Base-by-base conservation (phyloP, 92 coral and sea anemone genomes). In the Porites rus region DNA sequence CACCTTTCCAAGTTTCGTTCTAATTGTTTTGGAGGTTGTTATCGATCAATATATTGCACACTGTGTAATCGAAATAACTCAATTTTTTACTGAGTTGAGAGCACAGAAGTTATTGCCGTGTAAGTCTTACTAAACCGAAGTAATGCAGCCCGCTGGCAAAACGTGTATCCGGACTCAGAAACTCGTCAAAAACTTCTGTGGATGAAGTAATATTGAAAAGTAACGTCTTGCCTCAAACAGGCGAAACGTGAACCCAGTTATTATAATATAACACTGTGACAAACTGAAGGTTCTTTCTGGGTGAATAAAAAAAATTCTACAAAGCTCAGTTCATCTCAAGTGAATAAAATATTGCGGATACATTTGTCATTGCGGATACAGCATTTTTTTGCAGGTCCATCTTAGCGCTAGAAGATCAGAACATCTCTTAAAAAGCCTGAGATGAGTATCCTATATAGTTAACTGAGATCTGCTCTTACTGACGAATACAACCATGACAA, bases 121-220 rank as follows among this genome's bases (percentile, higher is more conserved):
- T 20, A 56, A 56, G 61, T 56, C 13, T 56, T 21, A 14, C 46
- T 38, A 54, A 52, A 20, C 58, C 69, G 76, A 6, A 61, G 69
- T 24, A 46, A 31, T 50, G 76, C 43, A 69, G 19, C n/a, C 11
- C 60, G 64, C 74, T 46, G 21, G 53, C 74, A 51, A 70, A 38
- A 6, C 1, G 4, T 51, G 74, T 18, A 7, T 56, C 31, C 38
- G 69, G 28, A 11, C 31, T 31, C 18, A 17, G 31, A 69, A 69
- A 17, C 19, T 38, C 24, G 86, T 69, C 71, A 77, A 81, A 72
- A 81, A 69, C 77, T 69, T n/a, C 69, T 70, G 77, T 71, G 77
- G 75, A 62, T 69, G 12, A 52, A 22, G 20, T 11, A 51, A 24
- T 38, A 69, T 61, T 20, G 58, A 69, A 58, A 80, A 69, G 6